phyloP scores from a whole-genome alignment of 2,888 invertebrate genomes.

The Chrysina gloriosa region DNA sequence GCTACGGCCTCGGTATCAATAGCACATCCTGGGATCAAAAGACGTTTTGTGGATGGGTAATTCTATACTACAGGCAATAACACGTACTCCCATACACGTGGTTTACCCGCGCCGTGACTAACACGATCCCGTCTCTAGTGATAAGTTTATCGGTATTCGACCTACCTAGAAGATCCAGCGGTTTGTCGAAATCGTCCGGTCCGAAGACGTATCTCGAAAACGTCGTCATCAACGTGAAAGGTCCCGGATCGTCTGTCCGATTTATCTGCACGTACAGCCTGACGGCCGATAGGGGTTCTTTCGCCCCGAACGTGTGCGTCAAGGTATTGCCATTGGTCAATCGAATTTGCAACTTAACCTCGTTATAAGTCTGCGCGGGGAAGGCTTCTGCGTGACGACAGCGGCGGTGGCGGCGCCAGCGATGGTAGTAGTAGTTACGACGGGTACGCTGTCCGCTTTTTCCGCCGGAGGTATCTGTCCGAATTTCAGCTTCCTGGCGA shows the following conservation, averaged over 20 bases:
- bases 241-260: slow-evolving; percentile 74
- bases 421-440: no score
- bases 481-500: slow-evolving; percentile 79
- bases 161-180: slow-evolving; percentile 84
- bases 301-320: slow-evolving; percentile 82
- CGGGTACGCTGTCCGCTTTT: slow-evolving; percentile 52
- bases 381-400: slow-evolving; percentile 57
- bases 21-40: no score
- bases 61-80: no score
- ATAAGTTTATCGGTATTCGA: background rate
- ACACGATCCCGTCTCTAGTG: no score
- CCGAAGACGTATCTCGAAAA: slow-evolving; percentile 91
- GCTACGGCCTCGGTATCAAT: no score
- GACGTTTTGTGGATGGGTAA: no score
- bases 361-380: slow-evolving; percentile 70
- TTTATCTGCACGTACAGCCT: slow-evolving; percentile 89
- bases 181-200: slow-evolving; percentile 88
- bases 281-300: slow-evolving; percentile 92
- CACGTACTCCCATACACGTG: no score
- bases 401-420: no score
- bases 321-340: slow-evolving; percentile 80
- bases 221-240: slow-evolving; percentile 89
- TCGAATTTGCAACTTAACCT: slow-evolving; percentile 81
- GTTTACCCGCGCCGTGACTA: no score
- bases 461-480: slow-evolving; percentile 49